Percentiles rank a stretch among this genome's conserved stretches.
These are phyloP conservation scores for Catagonus wagneri DNA, from an alignment of 2,113 vertebrate species.

Conservation along the genomic window DNA sequence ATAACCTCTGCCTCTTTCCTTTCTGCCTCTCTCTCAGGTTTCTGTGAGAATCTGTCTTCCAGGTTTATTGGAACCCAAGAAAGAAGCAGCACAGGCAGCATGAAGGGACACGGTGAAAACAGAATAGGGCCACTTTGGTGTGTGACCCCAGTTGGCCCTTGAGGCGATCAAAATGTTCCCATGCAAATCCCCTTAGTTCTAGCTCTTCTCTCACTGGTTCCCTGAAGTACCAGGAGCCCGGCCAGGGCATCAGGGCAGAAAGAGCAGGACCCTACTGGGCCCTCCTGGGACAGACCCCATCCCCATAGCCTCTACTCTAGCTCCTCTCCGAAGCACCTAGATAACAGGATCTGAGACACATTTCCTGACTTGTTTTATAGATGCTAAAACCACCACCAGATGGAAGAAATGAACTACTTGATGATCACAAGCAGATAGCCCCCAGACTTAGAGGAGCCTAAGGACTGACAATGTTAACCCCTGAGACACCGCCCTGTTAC, in stretches of 20 bases:
- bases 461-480: neutral
- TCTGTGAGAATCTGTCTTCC: slow-evolving; percentile 2
- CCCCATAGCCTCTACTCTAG: neutral
- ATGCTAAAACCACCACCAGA: neutral
- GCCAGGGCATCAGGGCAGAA: neutral
- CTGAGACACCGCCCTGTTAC: neutral
- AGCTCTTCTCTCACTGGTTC: neutral
- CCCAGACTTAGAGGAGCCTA: neutral
- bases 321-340: neutral
- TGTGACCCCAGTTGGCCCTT: neutral
- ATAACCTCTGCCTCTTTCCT: neutral
- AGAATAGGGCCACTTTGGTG: neutral
- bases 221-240: neutral
- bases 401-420: neutral
- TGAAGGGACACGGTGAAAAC: neutral
- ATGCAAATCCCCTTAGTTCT: neutral
- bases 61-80: neutral
- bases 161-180: neutral
- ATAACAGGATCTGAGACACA: neutral
- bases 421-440: neutral
- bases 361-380: neutral
- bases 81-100: neutral
- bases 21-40: neutral
- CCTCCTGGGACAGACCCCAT: neutral
- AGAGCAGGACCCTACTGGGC: neutral